Percentiles rank a stretch among this genome's conserved stretches.
phyloP scores from a whole-genome alignment of 2,113 vertebrate species.

The Lophochroa leadbeateri region DNA sequence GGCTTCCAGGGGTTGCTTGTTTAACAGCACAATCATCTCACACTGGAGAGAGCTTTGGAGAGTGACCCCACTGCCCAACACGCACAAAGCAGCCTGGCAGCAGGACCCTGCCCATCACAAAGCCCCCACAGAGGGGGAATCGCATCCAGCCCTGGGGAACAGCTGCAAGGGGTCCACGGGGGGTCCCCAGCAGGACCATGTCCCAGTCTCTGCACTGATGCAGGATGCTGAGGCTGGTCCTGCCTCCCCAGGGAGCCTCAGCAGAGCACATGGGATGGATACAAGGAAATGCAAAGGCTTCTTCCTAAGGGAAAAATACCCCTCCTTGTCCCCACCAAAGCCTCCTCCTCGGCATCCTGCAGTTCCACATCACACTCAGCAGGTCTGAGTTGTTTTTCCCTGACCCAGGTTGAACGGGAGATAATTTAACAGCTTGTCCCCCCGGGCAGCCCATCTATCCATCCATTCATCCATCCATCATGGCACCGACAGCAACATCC shows the following conservation, averaged over 20 bases:
- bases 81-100: fast-evolving
- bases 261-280: fast-evolving
- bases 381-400: background rate
- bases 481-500: background rate
- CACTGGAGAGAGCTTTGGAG: background rate
- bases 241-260: background rate
- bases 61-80: background rate
- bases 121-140: background rate
- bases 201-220: fast-evolving
- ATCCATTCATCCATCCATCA: slow-evolving; percentile 14
- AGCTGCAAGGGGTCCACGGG: fast-evolving
- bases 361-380: background rate
- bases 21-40: background rate
- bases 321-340: background rate
- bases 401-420: background rate
- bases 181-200: fast-evolving
- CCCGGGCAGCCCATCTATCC: background rate
- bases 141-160: fast-evolving
- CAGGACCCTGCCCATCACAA: background rate
- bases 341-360: background rate
- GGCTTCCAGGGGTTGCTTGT: background rate
- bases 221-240: background rate
- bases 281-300: background rate
- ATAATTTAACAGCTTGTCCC: background rate
- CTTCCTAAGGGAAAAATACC: background rate